These are phyloP conservation scores for Smittia sp. DNA, from an alignment of 2,888 invertebrate species.

Conservation along the genomic window DNA sequence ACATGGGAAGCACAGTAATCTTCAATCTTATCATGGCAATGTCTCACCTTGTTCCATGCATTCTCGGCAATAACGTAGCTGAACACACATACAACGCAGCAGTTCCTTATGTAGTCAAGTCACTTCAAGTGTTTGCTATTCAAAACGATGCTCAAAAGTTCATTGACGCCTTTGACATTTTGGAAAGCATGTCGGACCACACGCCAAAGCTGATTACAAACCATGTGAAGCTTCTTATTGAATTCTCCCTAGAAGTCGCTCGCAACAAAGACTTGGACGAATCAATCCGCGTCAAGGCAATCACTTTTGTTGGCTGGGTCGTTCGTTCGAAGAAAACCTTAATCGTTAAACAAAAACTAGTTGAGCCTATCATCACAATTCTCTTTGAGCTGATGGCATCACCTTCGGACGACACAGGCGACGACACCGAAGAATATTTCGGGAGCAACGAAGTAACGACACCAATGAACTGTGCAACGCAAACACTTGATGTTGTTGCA, in stretches of 20 bases:
- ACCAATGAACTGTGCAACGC: constrained; percentile 67
- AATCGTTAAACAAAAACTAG: constrained; percentile 65
- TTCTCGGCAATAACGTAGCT: constrained; percentile 59
- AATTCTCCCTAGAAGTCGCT: constrained; percentile 65
- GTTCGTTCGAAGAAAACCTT: constrained; percentile 70
- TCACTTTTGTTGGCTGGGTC: constrained; percentile 65
- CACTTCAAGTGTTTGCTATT: constrained; percentile 59
- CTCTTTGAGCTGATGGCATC: constrained; percentile 68
- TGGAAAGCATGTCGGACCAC: constrained; percentile 51
- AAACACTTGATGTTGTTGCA: constrained; percentile 71
- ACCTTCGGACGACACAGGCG: constrained; percentile 60
- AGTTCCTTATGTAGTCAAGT: constrained; percentile 63
- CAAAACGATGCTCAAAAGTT: constrained; percentile 58
- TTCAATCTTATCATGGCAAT: constrained; percentile 57
- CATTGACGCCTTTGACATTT: constrained; percentile 50
- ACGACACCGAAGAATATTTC: constrained; percentile 65
- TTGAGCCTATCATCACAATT: constrained; percentile 65
- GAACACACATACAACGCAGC: constrained; percentile 59
- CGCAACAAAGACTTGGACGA: constrained; percentile 59
- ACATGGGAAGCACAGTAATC: constrained; percentile 51
- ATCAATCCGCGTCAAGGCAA: constrained; percentile 64
- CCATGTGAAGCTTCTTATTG: constrained; percentile 62
- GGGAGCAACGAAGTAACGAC: constrained; percentile 63
- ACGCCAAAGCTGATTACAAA: constrained; percentile 54
- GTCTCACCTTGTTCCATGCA: constrained; percentile 63